Evolutionary conservation across 2,113 vertebrate species (phyloP), one percentile per base, ranked within the genome.

Genomic region (Lophotis ruficrista): DNA sequence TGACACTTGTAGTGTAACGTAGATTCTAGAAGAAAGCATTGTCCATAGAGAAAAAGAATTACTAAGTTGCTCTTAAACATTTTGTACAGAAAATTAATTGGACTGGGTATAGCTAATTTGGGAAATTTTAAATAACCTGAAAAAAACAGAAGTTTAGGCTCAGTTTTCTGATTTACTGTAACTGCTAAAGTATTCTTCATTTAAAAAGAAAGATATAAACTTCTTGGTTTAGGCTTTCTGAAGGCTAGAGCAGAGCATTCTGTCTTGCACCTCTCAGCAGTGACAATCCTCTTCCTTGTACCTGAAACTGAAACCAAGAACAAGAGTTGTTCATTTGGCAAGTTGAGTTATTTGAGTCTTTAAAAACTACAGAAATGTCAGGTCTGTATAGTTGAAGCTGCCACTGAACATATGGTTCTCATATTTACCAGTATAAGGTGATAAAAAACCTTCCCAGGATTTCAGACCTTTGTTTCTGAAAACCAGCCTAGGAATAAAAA

Each of bases 381-480:
- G 30, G 9, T 86, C 27, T 77, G n/a, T 77, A 19, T 95, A 66
- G 50, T 65, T 72, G 47, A 77, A 73, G 76, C 33, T 94, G 58
- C 66, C 80, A 61, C 27, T 61, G 65, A 65, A 77, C 87, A 81
- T 81, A 35, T 50, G 72, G 45, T 92, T 94, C 77, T 89, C 18
- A 27, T 94, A 83, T 94, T 89, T 91, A 70, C 71, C 47, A 83
- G 41, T 69, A 19, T 50, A 45, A 73, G 77, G 68, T 70, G 80
- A 89, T 78, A 91, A 95, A 96, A 57, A 96, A 57, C 33, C 19
- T 65, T 77, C 80, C 33, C 24, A 94, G 38, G 58, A 77, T 70
- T 93, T 91, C 50, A 86, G 69, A 45, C 68, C 24, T 80, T 92
- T 96, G 76, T 83, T 95, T 93, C 19, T 57, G 61, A 83, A 73